A percentile compares a stretch with the other conserved stretches of the same genome.
These are phyloP conservation scores for Chamaea fasciata DNA, from an alignment of 2,113 vertebrate genomes.

Conservation along the genomic window DNA sequence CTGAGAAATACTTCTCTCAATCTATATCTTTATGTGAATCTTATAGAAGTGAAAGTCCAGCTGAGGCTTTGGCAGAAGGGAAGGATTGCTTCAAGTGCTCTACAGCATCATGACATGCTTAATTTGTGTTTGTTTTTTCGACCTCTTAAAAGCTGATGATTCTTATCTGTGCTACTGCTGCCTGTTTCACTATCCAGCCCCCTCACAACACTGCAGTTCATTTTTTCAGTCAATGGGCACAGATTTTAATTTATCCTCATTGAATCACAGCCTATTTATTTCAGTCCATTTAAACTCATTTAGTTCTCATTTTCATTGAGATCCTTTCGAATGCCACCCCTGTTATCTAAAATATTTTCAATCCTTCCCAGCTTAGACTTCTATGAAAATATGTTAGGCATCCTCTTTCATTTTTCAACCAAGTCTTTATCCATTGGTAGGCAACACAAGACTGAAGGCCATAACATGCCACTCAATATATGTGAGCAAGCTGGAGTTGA, in stretches of 20 bases:
- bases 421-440: background rate
- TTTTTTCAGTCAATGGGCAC: background rate
- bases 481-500: background rate
- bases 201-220: background rate
- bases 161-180: background rate
- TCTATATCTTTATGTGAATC: background rate
- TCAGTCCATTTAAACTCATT: background rate
- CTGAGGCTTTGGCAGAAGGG: background rate
- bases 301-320: background rate
- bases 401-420: background rate
- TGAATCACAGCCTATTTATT: background rate
- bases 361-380: background rate
- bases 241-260: background rate
- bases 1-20: background rate
- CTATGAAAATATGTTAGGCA: background rate
- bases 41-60: background rate
- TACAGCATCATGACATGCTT: background rate
- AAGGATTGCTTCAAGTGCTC: background rate
- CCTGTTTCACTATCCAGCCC: accelerated
- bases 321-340: background rate
- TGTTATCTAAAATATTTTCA: background rate
- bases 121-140: background rate
- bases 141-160: background rate
- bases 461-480: accelerated
- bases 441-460: background rate